Conservation (phyloP, 35 echinoderm and acorn worm species). For the Apostichopus japonicus region DNA sequence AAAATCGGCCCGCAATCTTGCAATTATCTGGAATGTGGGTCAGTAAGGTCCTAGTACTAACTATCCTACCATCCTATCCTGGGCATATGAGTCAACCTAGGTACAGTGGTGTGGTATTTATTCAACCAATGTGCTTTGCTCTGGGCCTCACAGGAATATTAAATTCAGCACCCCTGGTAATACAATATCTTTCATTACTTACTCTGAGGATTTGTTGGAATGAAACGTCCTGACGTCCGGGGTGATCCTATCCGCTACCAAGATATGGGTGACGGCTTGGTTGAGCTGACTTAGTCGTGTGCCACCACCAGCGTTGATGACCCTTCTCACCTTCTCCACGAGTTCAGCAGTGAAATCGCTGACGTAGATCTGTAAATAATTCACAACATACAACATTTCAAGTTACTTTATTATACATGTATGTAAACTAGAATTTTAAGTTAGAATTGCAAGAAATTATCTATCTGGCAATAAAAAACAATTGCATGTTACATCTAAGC, state of each 20-base stretch:
- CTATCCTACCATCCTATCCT: too few species aligned
- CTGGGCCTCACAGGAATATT: too few species aligned
- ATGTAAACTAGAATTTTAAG: background rate
- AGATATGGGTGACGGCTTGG: conserved; percentile 84
- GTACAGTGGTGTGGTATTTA: too few species aligned
- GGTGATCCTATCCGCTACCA: conserved; percentile 64
- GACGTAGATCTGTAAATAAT: conserved; percentile 72
- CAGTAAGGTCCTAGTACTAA: too few species aligned
- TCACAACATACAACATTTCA: background rate
- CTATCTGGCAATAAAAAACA: too few species aligned
- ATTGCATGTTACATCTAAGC: too few species aligned
- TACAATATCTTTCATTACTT: background rate
- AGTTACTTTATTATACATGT: background rate
- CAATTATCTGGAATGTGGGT: too few species aligned
- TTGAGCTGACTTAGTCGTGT: conserved; percentile 91
- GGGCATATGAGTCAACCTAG: too few species aligned
- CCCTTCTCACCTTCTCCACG: conserved; percentile 78
- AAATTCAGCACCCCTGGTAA: background rate
- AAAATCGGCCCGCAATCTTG: too few species aligned
- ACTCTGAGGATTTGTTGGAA: conserved; percentile 3
- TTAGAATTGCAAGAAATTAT: too few species aligned
- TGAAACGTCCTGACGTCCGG: conserved; percentile 50
- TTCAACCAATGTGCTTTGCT: too few species aligned
- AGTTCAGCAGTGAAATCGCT: conserved; percentile 69
- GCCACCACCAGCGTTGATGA: conserved; percentile 93